Evolutionary conservation across 2,113 vertebrate genomes (phyloP).

Genomic region (Oxyruncus cristatus): DNA sequence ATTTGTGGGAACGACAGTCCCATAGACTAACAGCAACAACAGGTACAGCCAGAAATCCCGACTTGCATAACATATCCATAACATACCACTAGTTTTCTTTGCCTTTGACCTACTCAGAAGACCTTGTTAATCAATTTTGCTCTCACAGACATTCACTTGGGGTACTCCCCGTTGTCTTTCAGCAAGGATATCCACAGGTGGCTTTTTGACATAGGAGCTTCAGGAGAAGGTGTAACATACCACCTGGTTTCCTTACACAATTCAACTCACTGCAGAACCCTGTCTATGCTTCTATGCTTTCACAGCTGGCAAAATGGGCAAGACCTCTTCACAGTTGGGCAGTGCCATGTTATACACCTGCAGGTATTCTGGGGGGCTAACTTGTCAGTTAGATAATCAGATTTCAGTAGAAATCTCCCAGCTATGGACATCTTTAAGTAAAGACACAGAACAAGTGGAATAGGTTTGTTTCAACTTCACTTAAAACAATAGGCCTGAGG

Average conservation of each 20-base stretch:
- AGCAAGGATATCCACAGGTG: not conserved
- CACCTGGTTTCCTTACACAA: not conserved
- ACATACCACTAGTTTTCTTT: not conserved
- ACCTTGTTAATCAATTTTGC: not conserved
- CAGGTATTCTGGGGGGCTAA: not conserved
- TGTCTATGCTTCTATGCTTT: not conserved
- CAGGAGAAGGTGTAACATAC: not conserved
- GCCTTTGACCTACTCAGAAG: not conserved
- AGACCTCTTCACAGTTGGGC: not conserved
- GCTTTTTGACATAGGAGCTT: not conserved
- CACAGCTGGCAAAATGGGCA: not conserved
- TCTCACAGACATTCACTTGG: not conserved
- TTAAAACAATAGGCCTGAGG: constrained; percentile 50
- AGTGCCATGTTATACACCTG: not conserved
- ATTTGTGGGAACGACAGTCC: constrained; percentile 24
- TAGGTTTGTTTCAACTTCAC: not conserved
- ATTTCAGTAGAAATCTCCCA: not conserved
- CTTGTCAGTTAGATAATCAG: not conserved
- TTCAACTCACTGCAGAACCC: not conserved
- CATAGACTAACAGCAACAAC: constrained; percentile 17
- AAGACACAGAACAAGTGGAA: not conserved
- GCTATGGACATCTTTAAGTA: not conserved
- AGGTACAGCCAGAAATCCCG: constrained; percentile 39
- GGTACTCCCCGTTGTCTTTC: not conserved
- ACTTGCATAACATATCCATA: not conserved